A percentile compares a stretch with the other conserved stretches of the same genome.
phyloP scores from a whole-genome alignment of 2,113 vertebrate genomes.

The Percina caprodes region DNA sequence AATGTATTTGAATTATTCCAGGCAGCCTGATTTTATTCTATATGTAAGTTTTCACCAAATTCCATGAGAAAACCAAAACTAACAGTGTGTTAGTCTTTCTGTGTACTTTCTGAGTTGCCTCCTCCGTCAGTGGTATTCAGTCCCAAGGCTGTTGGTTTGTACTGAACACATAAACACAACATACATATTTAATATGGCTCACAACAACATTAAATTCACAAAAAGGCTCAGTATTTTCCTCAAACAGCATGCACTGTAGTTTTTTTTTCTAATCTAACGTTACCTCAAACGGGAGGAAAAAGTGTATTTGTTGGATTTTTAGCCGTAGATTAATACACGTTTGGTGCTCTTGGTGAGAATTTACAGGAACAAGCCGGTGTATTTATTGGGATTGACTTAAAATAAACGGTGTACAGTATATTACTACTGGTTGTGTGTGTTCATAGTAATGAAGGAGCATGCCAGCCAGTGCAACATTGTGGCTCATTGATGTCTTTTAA shows the following conservation, averaged over 20 bases:
- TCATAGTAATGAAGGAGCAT: background rate
- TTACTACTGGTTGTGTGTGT: background rate
- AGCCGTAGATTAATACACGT: background rate
- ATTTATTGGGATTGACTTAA: background rate
- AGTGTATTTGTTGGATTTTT: background rate
- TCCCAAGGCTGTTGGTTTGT: background rate
- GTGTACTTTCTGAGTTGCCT: background rate
- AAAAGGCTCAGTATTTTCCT: background rate
- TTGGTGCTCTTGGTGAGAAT: background rate
- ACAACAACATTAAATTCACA: background rate
- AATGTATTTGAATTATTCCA: background rate
- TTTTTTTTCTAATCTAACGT: no score
- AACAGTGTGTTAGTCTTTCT: background rate
- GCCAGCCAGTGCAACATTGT: background rate
- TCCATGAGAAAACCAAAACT: conserved; percentile 19
- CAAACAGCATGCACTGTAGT: background rate
- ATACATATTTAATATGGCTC: background rate
- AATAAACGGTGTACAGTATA: background rate
- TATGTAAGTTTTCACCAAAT: background rate
- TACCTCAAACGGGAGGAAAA: no score
- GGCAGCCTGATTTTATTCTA: background rate
- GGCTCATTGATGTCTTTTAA: background rate
- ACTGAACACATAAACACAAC: background rate
- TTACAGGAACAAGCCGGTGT: background rate
- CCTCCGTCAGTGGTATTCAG: background rate